Base-by-base conservation (phyloP, 2,797 vertebrate genomes). In the Danio choprae region DNA sequence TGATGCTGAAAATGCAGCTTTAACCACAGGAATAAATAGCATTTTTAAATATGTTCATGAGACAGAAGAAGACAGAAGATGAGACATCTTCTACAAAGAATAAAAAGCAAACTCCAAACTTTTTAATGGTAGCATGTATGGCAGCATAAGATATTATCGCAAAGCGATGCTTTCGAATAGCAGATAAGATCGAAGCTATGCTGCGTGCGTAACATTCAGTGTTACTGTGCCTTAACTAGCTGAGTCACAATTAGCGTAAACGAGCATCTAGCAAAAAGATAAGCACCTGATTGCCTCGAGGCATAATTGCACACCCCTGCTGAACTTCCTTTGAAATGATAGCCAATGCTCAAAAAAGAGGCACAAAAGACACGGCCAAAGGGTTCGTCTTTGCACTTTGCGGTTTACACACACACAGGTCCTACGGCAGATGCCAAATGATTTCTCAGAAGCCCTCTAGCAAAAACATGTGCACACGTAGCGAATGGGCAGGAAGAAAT, bases 281-380 rank as follows among this genome's bases (percentile, higher is more conserved):
- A 81, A 83, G 68, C 65, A 5, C 36, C 77, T 79, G 71, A 78
- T 83, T 84, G 77, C 80, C 76, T 72, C 20, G 38, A 48, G 58
- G 36, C 36, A 9, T 80, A 72, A 81, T 48, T 65, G n/a, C 68
- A 72, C 41, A 63, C 67, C 73, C 60, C 62, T 76, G 77, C 79
- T 75, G 77, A 43, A 74, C 65, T 77, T 70, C 51, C 29, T 73
- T 77, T 84, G 38, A 84, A 81, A 79, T 48, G 50, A 76, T 69
- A 41, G 72, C 46, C 72, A 73, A 43, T 9, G 62, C 38, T n/a
- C 9, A 62, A 68, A 65, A 70, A 78, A 80, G 22, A n/a, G 62
- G 76, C 58, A 46, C 41, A 81, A 80, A 77, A 65, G 69, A 82
- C 20, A 55, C 36, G 64, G 46, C 82, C 70, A 13, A 38, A 48